Conservation (phyloP, 2,113 vertebrate genomes). For the Ia io region DNA sequence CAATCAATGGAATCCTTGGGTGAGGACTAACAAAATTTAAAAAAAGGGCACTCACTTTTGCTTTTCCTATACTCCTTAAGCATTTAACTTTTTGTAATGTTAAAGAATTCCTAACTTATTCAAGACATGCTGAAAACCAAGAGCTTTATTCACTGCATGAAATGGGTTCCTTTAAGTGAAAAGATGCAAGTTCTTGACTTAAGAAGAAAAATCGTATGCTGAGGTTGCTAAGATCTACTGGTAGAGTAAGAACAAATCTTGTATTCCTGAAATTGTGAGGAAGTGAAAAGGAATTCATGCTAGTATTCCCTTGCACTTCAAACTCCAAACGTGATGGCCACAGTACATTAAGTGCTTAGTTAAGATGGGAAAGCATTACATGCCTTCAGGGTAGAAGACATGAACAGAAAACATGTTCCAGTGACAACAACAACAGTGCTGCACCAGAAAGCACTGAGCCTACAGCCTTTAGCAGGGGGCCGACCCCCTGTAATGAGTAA, state of each 20-base stretch:
- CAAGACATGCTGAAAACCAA: not conserved
- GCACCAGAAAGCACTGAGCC: not conserved
- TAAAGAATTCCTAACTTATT: constrained; percentile 13
- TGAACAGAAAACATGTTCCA: not conserved
- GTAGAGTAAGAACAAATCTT: not conserved
- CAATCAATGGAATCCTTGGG: too few relatives aligned
- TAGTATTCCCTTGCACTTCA: not conserved
- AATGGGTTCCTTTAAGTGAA: not conserved
- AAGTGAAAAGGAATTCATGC: not conserved
- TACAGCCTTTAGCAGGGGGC: not conserved
- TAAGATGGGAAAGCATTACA: too few relatives aligned
- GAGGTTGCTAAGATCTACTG: not conserved
- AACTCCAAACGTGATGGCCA: not conserved
- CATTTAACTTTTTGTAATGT: not conserved
- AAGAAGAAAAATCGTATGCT: not conserved
- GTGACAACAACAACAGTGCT: not conserved
- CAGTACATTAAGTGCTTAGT: not conserved
- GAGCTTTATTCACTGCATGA: not conserved
- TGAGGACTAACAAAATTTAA: too few relatives aligned
- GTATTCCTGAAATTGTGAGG: not conserved
- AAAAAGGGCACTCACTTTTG: not conserved
- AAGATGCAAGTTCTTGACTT: not conserved
- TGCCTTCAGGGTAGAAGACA: not conserved
- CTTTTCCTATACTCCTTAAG: not conserved
- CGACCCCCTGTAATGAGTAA: not conserved